A percentile compares a stretch with the other conserved stretches of the same genome.
Evolutionary conservation across 2,888 invertebrate genomes (phyloP).

Genomic region (Baronia brevicornis): DNA sequence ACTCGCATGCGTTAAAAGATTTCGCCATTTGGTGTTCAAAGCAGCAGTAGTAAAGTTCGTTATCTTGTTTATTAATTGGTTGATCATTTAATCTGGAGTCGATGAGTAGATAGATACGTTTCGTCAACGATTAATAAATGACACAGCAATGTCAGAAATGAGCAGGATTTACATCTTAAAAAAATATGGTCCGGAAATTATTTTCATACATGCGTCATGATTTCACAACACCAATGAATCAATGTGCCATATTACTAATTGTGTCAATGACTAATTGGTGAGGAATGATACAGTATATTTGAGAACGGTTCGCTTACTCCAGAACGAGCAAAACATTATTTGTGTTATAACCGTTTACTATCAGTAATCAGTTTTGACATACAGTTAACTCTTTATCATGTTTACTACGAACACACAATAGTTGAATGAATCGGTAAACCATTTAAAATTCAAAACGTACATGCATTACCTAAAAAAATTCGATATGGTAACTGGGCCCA

Average conservation of each 20-base stretch:
- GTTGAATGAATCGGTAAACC: slow-evolving; percentile 33
- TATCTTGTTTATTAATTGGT: too few relatives aligned
- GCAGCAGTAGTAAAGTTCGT: too few relatives aligned
- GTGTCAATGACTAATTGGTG: slow-evolving; percentile 16
- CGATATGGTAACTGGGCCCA: slow-evolving; percentile 9
- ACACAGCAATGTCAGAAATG: slow-evolving; percentile 1
- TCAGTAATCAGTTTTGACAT: slow-evolving; percentile 40
- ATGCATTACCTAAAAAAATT: too few relatives aligned
- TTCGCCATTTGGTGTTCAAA: too few relatives aligned
- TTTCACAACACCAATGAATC: slow-evolving; percentile 46
- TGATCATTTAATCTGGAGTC: background rate
- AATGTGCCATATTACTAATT: slow-evolving; percentile 32
- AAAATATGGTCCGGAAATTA: slow-evolving; percentile 40
- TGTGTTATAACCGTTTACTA: slow-evolving; percentile 20
- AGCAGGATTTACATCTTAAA: slow-evolving; percentile 27
- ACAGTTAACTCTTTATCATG: slow-evolving; percentile 47
- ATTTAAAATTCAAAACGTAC: slow-evolving; percentile 18
- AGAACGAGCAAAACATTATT: too few relatives aligned
- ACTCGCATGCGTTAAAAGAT: too few relatives aligned
- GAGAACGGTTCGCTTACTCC: too few relatives aligned
- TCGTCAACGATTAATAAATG: slow-evolving; percentile 4
- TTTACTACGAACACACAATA: slow-evolving; percentile 45
- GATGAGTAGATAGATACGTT: background rate
- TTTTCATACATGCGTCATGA: slow-evolving; percentile 50
- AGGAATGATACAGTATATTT: slow-evolving; percentile 7